phyloP scores from a whole-genome alignment of 2,113 vertebrate species.

The Tringa solitaria region DNA sequence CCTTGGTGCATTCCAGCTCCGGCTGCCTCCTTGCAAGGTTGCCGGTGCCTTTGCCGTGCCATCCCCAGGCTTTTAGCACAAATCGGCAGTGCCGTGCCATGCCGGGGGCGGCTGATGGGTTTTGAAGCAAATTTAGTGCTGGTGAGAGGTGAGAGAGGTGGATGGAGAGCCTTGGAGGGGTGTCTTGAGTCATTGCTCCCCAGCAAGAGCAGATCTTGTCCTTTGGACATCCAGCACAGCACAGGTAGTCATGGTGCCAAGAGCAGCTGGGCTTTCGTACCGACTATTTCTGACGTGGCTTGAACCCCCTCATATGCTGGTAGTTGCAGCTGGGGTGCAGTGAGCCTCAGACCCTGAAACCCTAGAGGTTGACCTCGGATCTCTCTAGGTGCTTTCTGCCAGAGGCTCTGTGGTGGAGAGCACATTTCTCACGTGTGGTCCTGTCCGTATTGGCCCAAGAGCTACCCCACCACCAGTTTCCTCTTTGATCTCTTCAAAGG shows the following conservation, averaged over 20 bases:
- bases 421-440: rapidly evolving
- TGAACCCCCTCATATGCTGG: rapidly evolving
- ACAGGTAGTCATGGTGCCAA: rapidly evolving
- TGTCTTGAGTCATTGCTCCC: rapidly evolving
- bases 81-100: rapidly evolving
- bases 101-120: rapidly evolving
- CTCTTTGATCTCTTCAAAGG: not conserved
- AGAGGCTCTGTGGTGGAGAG: not conserved
- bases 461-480: not conserved
- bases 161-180: not conserved
- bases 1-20: not conserved
- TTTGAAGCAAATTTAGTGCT: rapidly evolving
- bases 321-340: rapidly evolving
- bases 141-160: not conserved
- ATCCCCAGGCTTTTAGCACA: rapidly evolving
- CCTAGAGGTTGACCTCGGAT: rapidly evolving
- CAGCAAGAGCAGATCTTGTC: not conserved
- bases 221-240: not conserved
- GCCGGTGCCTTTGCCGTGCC: not conserved
- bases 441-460: not conserved
- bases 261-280: not conserved
- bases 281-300: rapidly evolving
- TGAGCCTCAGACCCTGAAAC: not conserved
- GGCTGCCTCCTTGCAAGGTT: not conserved
- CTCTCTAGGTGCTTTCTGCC: not conserved